Evolutionary conservation across 1,140 invertebrate genomes (phyloP).

Genomic region (Pseudobourletiella spinata): DNA sequence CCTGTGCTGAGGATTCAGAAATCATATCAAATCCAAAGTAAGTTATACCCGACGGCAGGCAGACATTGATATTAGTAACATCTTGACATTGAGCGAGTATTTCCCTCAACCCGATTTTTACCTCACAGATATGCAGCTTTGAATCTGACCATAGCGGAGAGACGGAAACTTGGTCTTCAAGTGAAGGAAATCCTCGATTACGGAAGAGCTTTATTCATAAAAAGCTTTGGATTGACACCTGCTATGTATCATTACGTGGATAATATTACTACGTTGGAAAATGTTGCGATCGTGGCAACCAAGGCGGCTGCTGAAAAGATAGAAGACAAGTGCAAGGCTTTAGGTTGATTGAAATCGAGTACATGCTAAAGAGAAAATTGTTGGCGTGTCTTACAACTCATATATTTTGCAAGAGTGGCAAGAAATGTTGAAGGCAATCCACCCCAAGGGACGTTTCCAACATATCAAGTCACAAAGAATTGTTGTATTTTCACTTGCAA

Average conservation of each 20-base stretch:
- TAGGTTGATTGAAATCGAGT: too few species aligned
- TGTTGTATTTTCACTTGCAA: background rate
- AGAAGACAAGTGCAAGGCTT: background rate
- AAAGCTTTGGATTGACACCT: background rate
- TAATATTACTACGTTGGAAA: conserved; percentile 16
- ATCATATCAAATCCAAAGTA: conserved; percentile 15
- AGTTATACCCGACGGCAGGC: conserved; percentile 2
- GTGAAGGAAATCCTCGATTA: conserved; percentile 29
- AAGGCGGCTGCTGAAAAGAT: too few species aligned
- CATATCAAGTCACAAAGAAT: too few species aligned
- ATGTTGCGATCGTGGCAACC: conserved; percentile 19
- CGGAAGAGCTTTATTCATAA: conserved; percentile 9
- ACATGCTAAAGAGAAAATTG: too few species aligned
- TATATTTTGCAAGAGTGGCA: background rate
- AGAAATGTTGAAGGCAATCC: background rate
- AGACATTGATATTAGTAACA: too few species aligned
- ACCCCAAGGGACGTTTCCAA: too few species aligned
- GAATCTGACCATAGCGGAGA: background rate
- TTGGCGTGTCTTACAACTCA: too few species aligned
- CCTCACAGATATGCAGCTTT: conserved; percentile 18
- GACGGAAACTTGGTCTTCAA: conserved; percentile 12
- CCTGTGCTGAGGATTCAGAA: background rate
- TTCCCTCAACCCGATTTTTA: too few species aligned
- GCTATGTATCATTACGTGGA: conserved; percentile 15
- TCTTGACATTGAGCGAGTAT: too few species aligned